phyloP scores from a whole-genome alignment of 2,797 vertebrate species.

The Amphiprion clarkii region DNA sequence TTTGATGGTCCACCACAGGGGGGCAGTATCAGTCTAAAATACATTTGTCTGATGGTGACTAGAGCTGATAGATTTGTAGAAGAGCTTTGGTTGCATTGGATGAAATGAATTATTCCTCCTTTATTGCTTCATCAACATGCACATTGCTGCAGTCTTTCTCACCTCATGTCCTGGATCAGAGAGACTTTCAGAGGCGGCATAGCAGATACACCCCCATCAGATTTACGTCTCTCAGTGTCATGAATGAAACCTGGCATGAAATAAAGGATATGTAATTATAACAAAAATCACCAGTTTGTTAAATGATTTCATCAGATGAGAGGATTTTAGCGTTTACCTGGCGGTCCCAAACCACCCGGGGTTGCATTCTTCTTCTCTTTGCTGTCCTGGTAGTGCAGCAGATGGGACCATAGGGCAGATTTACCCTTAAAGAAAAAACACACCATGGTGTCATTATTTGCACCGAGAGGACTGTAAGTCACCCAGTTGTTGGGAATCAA shows the following conservation, averaged over 20 bases:
- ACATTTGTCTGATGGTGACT: not conserved
- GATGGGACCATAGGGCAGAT: conserved; percentile 98
- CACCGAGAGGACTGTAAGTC: not conserved
- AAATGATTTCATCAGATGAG: not conserved
- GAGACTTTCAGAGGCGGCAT: conserved; percentile 96
- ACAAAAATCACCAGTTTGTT: not conserved
- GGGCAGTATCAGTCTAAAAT: conserved; percentile 47
- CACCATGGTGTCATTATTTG: not conserved
- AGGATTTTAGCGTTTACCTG: conserved; percentile 83
- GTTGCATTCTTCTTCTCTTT: conserved; percentile 92
- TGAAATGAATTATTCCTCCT: not conserved
- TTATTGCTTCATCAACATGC: not conserved
- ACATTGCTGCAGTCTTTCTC: conserved; percentile 38
- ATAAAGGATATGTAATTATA: not conserved
- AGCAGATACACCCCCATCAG: conserved; percentile 90
- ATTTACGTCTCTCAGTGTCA: conserved; percentile 95
- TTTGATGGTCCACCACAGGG: conserved; percentile 55
- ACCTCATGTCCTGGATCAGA: conserved; percentile 98
- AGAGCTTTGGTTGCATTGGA: not conserved
- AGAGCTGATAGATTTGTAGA: not conserved
- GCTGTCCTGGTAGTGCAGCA: conserved; percentile 96
- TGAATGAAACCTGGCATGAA: conserved; percentile 89
- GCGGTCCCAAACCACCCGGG: conserved; percentile 90
- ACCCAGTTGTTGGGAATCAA: not conserved
- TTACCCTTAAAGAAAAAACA: conserved; percentile 88